Percentiles rank a stretch among this genome's conserved stretches.
Conservation (phyloP, 2,888 invertebrate species). For the Baccha elongata region DNA sequence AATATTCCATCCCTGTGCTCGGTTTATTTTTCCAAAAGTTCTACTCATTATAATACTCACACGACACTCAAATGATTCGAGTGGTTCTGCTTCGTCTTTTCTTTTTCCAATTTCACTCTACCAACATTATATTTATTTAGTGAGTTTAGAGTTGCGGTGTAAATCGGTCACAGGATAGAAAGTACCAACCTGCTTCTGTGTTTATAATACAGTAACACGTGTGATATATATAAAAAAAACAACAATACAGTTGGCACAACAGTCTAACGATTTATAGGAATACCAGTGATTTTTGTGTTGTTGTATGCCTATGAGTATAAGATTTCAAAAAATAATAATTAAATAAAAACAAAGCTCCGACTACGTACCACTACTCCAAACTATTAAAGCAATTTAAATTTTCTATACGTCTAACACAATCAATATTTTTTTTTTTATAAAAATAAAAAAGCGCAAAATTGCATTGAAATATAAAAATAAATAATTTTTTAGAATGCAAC, state of each 20-base stretch:
- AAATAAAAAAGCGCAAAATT: constrained; percentile 34
- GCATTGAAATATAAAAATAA: constrained; percentile 37
- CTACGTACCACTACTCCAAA: background rate
- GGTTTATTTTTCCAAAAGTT: background rate
- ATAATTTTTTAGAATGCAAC: constrained; percentile 73
- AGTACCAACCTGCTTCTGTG: background rate
- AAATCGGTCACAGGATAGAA: constrained; percentile 13
- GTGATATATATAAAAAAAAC: too few relatives aligned
- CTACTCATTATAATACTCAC: constrained; percentile 10
- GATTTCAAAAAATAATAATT: background rate
- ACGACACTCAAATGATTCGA: constrained; percentile 31
- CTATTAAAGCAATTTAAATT: constrained; percentile 1
- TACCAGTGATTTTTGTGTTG: constrained; percentile 46
- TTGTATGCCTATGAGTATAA: background rate
- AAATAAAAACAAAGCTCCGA: constrained; percentile 17
- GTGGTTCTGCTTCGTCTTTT: constrained; percentile 13
- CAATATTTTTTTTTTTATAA: constrained; percentile 5
- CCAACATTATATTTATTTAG: constrained; percentile 19
- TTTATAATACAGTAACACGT: constrained; percentile 33
- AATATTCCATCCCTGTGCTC: background rate
- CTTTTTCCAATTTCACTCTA: constrained; percentile 29
- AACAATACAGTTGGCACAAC: too few relatives aligned
- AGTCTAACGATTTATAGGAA: constrained; percentile 34
- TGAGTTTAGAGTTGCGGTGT: constrained; percentile 44
- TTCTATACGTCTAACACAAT: constrained; percentile 7